Conservation (phyloP, 2,113 vertebrate species). For the Sapayoa aenigma region DNA sequence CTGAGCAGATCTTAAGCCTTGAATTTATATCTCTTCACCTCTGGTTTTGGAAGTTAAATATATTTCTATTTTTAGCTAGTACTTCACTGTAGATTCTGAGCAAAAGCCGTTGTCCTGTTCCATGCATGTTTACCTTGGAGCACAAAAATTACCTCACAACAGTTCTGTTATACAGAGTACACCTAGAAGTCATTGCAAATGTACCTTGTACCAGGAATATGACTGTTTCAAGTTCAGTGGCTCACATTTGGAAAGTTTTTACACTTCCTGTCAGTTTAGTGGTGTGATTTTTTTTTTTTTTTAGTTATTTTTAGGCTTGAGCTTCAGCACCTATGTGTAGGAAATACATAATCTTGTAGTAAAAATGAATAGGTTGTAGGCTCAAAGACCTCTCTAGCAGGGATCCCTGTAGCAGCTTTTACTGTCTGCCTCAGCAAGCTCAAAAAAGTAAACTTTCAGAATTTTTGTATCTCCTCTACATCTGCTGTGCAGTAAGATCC, state of each 20-base stretch:
- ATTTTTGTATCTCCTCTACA: neutral
- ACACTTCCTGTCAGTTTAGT: constrained; percentile 44
- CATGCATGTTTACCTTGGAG: neutral
- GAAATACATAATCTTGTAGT: neutral
- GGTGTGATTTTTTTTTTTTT: neutral
- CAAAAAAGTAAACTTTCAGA: neutral
- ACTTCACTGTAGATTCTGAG: neutral
- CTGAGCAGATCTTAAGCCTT: neutral
- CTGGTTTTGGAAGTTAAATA: neutral
- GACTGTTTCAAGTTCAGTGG: neutral
- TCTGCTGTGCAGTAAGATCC: neutral
- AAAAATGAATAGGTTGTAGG: neutral
- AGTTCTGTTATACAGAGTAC: neutral
- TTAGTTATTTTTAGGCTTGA: constrained; percentile 32
- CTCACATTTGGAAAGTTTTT: constrained; percentile 35
- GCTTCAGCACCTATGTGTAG: neutral
- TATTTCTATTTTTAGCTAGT: neutral
- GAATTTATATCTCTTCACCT: neutral
- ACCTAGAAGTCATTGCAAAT: neutral
- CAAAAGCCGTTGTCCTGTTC: neutral
- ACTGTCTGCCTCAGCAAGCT: neutral
- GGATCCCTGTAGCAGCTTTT: neutral
- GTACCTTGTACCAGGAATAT: neutral
- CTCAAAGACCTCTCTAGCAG: neutral
- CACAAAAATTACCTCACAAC: neutral